Percentiles rank a stretch among this genome's conserved stretches.
Evolutionary conservation across 1,140 invertebrate species (phyloP).

Genomic region (Nixonia krombeini): DNA sequence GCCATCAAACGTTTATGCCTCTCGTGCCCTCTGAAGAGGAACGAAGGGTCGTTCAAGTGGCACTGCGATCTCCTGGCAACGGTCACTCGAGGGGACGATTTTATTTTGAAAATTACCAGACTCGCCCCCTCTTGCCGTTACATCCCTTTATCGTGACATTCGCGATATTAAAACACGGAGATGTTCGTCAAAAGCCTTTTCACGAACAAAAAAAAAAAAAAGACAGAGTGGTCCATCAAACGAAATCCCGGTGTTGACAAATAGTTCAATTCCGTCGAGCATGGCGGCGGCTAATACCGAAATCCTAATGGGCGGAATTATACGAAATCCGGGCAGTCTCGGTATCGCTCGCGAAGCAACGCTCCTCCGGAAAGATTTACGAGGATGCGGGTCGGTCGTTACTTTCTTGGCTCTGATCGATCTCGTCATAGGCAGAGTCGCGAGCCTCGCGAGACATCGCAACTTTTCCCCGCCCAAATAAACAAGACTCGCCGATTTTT

Average conservation of each 20-base stretch:
- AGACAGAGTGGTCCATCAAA: too few relatives aligned
- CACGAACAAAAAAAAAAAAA: too few relatives aligned
- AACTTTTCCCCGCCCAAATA: background rate
- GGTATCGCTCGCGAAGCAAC: background rate
- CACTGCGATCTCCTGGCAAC: slow-evolving; percentile 27
- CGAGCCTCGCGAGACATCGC: background rate
- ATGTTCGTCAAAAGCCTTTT: too few relatives aligned
- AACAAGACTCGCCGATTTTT: background rate
- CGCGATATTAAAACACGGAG: background rate
- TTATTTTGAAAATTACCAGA: background rate
- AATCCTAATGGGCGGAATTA: background rate
- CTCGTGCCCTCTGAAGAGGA: slow-evolving; percentile 5
- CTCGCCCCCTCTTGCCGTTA: too few relatives aligned
- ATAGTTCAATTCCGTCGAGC: too few relatives aligned
- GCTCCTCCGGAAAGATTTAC: background rate
- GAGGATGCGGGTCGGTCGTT: slow-evolving; percentile 1
- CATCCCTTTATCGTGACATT: background rate
- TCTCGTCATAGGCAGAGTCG: slow-evolving; percentile 3
- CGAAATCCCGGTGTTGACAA: too few relatives aligned
- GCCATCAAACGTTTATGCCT: background rate
- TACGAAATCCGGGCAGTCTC: background rate
- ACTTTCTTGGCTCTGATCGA: background rate
- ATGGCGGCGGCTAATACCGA: background rate
- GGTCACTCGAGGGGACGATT: slow-evolving; percentile 28
- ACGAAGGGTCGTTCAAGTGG: slow-evolving; percentile 24